Evolutionary conservation across 2,113 vertebrate genomes (phyloP), one percentile per base, ranked within the genome.

Genomic region (Bombycilla garrulus): DNA sequence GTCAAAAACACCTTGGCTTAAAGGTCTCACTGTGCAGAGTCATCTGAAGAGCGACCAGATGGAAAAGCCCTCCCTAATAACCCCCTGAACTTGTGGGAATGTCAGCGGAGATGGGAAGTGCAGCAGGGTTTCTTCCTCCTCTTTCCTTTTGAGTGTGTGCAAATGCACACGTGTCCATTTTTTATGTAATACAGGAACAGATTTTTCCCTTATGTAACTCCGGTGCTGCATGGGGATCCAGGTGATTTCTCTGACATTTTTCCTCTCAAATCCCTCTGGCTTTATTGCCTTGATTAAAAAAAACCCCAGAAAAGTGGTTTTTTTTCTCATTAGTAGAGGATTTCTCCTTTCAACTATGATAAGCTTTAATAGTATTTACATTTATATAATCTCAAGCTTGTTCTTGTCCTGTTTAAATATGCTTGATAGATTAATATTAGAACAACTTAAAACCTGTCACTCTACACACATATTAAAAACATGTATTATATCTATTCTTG

Each of bases 141-240:
- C 56, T 45, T 40, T 19, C 12, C 12, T 35, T 88, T 2, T 22
- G 13, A 60, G n/a, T 45, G 10, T 38, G 18, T 24, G 16, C 21
- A 10, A 9, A 51, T 14, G 40, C 11, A 86, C 29, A 72, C 0
- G 0, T 7, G 15, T 36, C 28, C 25, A 12, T 62, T 54, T 65
- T 70, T 93, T 93, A 88, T 25, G 10, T 88, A 92, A 92, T 24
- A 62, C 2, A 38, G 40, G 72, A 93, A 87, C 94, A 96, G 79
- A 89, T 95, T 96, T 93, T 88, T 77, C 51, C 67, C 54, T 96
- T 96, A 85, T 0, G 0, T 95, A 97, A 97, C 58, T 87, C 64
- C 58, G 6, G 1, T 42, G 77, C 19, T 89, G 66, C 77, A 44
- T 20, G 28, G 57, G 69, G 47, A 91, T 85, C 91, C 95, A 96